Evolutionary conservation across 2,797 vertebrate genomes (phyloP).

Genomic region (Miichthys miiuy): DNA sequence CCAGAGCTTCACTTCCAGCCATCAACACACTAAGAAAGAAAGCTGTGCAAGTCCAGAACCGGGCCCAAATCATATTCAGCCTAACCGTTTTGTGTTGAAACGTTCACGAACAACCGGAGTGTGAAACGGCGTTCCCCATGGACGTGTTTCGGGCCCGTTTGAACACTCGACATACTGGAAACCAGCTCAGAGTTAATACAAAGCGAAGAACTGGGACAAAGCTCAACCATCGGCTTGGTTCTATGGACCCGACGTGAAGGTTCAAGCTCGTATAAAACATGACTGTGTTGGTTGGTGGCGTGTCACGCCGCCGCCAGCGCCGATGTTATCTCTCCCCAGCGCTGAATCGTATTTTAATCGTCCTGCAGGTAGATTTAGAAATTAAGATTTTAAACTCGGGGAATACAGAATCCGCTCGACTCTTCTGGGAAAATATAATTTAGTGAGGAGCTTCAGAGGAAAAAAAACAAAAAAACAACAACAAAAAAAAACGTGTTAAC

Average conservation of each 20-base stretch:
- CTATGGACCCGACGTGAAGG: background rate
- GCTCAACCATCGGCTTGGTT: background rate
- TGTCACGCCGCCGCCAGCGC: background rate
- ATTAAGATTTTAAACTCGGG: background rate
- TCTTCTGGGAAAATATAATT: background rate
- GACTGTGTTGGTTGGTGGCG: background rate
- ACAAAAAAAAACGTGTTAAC: background rate
- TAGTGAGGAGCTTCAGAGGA: constrained; percentile 10
- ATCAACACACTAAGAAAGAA: background rate
- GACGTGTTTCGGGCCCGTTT: too few relatives aligned
- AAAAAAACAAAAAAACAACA: too few relatives aligned
- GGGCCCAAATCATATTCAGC: background rate
- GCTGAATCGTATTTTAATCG: background rate
- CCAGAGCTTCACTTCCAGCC: constrained; percentile 5
- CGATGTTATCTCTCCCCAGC: background rate
- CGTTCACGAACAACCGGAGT: too few relatives aligned
- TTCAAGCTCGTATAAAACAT: background rate
- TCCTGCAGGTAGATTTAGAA: constrained; percentile 8
- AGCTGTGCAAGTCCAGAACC: background rate
- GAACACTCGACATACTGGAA: background rate
- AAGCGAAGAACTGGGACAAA: background rate
- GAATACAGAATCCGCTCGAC: background rate
- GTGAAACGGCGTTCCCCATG: background rate
- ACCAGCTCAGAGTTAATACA: background rate
- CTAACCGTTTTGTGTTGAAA: background rate